Base-by-base conservation (phyloP, 2,888 invertebrate genomes). In the Caenorhabditis auriculariae region DNA sequence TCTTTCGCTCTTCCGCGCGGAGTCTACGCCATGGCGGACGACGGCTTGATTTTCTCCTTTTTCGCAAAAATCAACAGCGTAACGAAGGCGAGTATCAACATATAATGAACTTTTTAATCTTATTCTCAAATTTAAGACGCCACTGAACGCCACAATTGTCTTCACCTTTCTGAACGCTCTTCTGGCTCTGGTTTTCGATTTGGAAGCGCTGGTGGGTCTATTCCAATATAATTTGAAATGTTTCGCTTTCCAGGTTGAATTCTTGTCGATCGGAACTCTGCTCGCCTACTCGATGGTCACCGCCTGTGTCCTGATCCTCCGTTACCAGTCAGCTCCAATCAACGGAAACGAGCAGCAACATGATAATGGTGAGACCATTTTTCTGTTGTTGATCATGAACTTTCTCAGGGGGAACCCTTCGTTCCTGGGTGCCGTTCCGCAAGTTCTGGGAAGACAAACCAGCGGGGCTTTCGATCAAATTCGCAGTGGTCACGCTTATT, bases 11-110 rank as follows among this genome's bases (percentile, higher is more conserved):
- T 72, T 3, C 71, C 71, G 1, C 56, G 71, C 7, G 49, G 65
- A 9, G 65, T 72, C 3, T 72, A 67, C 29, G 71, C 71, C 12
- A 72, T 72, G 69, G 71, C 71, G 9, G 63, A 69, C 21, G 71
- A 72, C 42, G 71, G 71, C 3, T 26, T 72, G 3, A 54, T 72
- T 15, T 72, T 72, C 47, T 47, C 47, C 21, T 72, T 64, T 51
- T 60, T 69, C 37, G 66, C 66, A 15, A 61, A 54, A 15, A 59
- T 72, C 21, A 64, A 65, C 38, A 27, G 39, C 24, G 29, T 23
- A 35, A 69, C 68, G 1, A 57, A 67, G 53, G 68, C 61, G 21
- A 28, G 37, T 7, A 27, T 29, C 37, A n/a, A 15, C 24, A 17
- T 9, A 38, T 9, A 3, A 7, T 2, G 9, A 17, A 24, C 24